phyloP scores from a whole-genome alignment of 2,797 vertebrate genomes.

The Schizopygopsis malacanthus region DNA sequence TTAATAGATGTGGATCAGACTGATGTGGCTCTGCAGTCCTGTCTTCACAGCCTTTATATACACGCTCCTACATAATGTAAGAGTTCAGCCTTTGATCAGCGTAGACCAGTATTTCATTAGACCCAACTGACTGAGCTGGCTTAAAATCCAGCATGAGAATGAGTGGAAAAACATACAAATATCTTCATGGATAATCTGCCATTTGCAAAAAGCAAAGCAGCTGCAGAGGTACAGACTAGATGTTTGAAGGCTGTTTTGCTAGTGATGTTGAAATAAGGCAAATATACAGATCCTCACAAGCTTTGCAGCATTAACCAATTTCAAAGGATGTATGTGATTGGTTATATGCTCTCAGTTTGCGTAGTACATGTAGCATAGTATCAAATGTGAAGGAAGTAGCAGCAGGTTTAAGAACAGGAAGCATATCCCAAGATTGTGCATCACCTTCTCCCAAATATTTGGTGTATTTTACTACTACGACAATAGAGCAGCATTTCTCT shows the following conservation, averaged over 20 bases:
- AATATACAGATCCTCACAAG: slow-evolving; percentile 11
- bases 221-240: slow-evolving; percentile 3
- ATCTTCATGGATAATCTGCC: slow-evolving; percentile 18
- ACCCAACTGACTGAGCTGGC: background rate
- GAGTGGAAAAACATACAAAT: slow-evolving; percentile 3
- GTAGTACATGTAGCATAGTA: slow-evolving; percentile 12
- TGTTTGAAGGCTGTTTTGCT: slow-evolving; percentile 12
- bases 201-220: slow-evolving; percentile 40
- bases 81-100: background rate
- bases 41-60: slow-evolving; percentile 27
- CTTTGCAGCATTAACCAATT: slow-evolving; percentile 17
- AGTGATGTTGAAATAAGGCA: slow-evolving; percentile 42
- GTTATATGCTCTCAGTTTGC: slow-evolving; percentile 13
- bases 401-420: slow-evolving; percentile 40
- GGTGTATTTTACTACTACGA: slow-evolving; percentile 17
- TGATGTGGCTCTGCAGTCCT: slow-evolving; percentile 8
- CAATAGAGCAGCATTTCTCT: slow-evolving; percentile 4
- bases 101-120: background rate
- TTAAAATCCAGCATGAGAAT: slow-evolving; percentile 6
- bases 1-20: background rate
- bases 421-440: slow-evolving; percentile 30
- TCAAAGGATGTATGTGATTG: background rate
- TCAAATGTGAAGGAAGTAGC: slow-evolving; percentile 14
- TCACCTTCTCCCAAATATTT: slow-evolving; percentile 24
- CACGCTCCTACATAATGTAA: background rate